Conservation (phyloP, 2,113 vertebrate genomes). For the Myiozetetes cayanensis region DNA sequence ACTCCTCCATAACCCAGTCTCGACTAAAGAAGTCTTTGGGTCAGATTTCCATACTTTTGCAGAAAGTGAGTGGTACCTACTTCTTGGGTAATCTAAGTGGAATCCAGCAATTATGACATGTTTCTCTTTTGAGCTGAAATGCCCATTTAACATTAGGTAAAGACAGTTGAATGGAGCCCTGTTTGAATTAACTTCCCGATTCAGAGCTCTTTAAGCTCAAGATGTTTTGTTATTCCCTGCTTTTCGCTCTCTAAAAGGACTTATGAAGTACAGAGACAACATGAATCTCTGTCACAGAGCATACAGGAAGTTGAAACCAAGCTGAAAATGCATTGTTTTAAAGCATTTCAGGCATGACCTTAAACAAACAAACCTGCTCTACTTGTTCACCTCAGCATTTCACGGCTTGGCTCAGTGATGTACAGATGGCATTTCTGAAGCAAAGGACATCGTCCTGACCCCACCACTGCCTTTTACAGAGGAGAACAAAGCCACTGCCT, state of each 20-base stretch:
- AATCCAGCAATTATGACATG: not conserved
- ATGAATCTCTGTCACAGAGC: not conserved
- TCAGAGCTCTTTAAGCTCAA: not conserved
- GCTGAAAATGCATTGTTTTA: not conserved
- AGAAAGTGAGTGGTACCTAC: not conserved
- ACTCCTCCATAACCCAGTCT: not conserved
- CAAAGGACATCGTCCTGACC: accelerated
- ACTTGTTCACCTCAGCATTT: not conserved
- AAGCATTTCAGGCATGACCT: not conserved
- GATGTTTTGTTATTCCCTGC: not conserved
- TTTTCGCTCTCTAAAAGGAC: not conserved
- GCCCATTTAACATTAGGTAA: not conserved
- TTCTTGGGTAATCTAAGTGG: not conserved
- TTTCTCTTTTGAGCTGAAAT: not conserved
- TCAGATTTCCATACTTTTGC: not conserved
- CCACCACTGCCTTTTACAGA: not conserved
- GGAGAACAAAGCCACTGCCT: not conserved
- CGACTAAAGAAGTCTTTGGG: not conserved
- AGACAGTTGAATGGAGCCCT: not conserved
- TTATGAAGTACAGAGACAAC: not conserved
- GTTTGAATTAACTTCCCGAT: not conserved
- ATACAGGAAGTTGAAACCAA: not conserved
- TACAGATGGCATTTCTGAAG: not conserved
- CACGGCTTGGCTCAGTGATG: not conserved
- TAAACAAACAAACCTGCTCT: not conserved